Evolutionary conservation across 2,113 vertebrate species (phyloP), one percentile per base, ranked within the genome.

Genomic region (Tinamus guttatus): DNA sequence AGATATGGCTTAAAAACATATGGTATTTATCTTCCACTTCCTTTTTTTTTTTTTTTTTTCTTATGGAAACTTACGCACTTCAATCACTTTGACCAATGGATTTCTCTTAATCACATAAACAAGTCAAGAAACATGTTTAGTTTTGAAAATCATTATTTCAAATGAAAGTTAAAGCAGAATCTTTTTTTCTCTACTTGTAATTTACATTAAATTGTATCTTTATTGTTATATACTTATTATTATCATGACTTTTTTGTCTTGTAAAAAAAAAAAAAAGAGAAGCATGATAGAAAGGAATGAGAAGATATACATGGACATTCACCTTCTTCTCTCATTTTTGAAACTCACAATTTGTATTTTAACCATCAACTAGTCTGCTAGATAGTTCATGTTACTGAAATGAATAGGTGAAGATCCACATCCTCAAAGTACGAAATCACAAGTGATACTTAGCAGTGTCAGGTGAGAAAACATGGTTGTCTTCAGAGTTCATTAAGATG

Each of bases 401-500:
- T 27, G 52, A 88, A 67, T 14, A 73, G 20, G 24, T 24, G n/a
- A 82, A 85, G 11, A 81, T 6, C 38, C 69, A 86, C n/a, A 15
- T 52, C 25, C 38, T 71, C 15, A 12, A 94, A 82, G 19, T 38
- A 74, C 18, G 5, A 74, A 40, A 62, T 70, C 68, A 74, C 54
- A 96, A 93, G 90, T 54, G 68, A 74, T 58, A 70, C 21, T 94
- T 69, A 76, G 7, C 4, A 51, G 36, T 81, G 70, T 80, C 41
- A 89, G 43, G 47, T 85, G 59, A 81, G 70, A 74, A 86, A 92
- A 34, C 41, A 51, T 49, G 8, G 38, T 18, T 89, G 85, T 83
- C 65, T 90, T 64, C 27, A 73, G 49, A 93, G 51, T 70, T 93
- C 90, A 69, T 64, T 67, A 83, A 96, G 95, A 86, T 32, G 56